A percentile compares a stretch with the other conserved stretches of the same genome.
These are phyloP conservation scores for Halcyon senegalensis DNA, from an alignment of 2,113 vertebrate species.

Conservation along the genomic window DNA sequence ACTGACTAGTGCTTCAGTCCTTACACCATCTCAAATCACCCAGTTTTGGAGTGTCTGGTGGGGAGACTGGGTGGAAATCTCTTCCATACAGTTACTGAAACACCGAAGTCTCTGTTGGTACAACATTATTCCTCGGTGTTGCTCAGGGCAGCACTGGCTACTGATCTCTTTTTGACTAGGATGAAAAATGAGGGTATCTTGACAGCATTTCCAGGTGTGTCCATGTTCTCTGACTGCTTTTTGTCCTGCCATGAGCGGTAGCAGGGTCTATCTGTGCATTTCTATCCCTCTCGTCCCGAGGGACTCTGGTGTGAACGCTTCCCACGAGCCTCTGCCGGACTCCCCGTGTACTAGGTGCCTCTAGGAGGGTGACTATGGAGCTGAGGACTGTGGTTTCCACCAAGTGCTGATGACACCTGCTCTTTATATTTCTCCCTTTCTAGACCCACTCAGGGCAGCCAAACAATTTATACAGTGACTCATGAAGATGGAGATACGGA, in stretches of 20 bases:
- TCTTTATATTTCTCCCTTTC: not conserved
- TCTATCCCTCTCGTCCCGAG: not conserved
- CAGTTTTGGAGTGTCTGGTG: not conserved
- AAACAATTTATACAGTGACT: conserved; percentile 9
- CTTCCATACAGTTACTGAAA: not conserved
- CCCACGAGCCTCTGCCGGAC: accelerated
- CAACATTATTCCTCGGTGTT: not conserved
- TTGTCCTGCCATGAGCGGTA: not conserved
- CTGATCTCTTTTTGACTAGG: not conserved
- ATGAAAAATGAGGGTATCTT: not conserved
- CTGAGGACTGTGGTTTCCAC: not conserved
- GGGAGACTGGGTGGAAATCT: not conserved
- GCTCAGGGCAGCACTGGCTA: not conserved
- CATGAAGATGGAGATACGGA: conserved; percentile 18
- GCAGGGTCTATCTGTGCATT: not conserved
- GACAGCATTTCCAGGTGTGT: not conserved
- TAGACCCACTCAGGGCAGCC: not conserved
- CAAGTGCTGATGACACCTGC: not conserved
- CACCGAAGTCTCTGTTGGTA: not conserved
- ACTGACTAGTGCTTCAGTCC: not conserved
- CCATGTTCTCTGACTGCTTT: not conserved
- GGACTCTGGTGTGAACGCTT: not conserved
- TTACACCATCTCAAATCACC: not conserved
- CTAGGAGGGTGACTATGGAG: not conserved
- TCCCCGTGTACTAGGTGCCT: not conserved